Evolutionary conservation across 2,797 vertebrate species (phyloP).

Genomic region (Lagothrix lagotricha): DNA sequence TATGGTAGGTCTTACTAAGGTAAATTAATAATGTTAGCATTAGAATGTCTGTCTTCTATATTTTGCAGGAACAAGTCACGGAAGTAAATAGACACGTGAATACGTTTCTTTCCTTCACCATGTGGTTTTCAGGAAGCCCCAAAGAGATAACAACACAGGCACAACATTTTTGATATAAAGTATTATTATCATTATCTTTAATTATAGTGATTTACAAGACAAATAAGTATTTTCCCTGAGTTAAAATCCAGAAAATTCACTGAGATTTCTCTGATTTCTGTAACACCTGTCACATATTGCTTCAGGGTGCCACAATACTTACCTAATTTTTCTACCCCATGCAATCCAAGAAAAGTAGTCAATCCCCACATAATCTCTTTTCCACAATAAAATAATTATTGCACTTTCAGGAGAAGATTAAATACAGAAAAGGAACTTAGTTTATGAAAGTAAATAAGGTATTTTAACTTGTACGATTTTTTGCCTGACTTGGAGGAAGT

Average conservation of each 20-base stretch:
- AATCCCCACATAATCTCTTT: neutral
- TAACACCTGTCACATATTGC: neutral
- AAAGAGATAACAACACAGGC: neutral
- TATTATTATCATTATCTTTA: constrained; percentile 29
- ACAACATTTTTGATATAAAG: constrained; percentile 24
- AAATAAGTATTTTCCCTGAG: constrained; percentile 53
- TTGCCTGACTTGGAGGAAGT: neutral
- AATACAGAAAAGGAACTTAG: neutral
- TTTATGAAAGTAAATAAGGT: neutral
- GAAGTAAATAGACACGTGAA: neutral
- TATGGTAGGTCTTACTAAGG: neutral
- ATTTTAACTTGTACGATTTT: neutral
- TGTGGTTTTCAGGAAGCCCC: neutral
- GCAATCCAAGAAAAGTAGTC: neutral
- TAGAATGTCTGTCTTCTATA: neutral
- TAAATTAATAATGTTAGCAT: neutral
- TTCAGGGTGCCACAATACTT: neutral
- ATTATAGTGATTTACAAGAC: constrained; percentile 28
- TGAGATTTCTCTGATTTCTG: constrained; percentile 7
- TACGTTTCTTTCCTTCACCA: neutral
- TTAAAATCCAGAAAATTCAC: constrained; percentile 46
- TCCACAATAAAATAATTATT: neutral
- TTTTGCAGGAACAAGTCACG: neutral
- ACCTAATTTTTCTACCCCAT: neutral
- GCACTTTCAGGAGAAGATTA: neutral